Evolutionary conservation across 2,797 vertebrate species (phyloP), one percentile per base, ranked within the genome.

Genomic region (Amblyopsis hoosieri): DNA sequence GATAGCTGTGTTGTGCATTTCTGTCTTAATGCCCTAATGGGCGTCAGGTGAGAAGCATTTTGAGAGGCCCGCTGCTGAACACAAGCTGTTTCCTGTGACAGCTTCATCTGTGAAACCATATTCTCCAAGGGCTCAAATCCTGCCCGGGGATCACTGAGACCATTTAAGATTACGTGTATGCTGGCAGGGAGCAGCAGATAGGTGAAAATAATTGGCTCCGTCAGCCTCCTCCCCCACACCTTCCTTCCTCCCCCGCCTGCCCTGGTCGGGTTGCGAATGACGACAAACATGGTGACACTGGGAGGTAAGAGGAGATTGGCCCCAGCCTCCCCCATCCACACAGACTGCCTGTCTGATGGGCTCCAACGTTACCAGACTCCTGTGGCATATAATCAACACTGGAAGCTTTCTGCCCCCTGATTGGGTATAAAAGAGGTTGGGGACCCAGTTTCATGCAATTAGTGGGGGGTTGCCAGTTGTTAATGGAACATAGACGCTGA

Each of bases 201-300:
- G 87, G 87, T 88, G 86, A 85, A 91, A 87, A 90, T 93, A 93
- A 93, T 92, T 92, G 91, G 84, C 90, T 90, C 80, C 65, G 78
- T 80, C 84, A 86, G 77, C 76, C 69, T 78, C 4, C 66, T 76
- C 71, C 70, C 52, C 66, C 61, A 10, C 65, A 14, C 31, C 47
- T 23, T 50, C 60, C 53, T 51, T 67, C 66, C 37, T 17, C 53
- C 54, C 56, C 45, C 46, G 4, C 53, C 45, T 12, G 50, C 48
- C 42, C 31, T 69, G 53, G 63, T 74, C 64, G 50, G 51, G 42
- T 56, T n/a, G 13, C 17, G 66, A 63, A 64, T 82, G 82, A 82
- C 66, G 74, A 75, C 80, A 79, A 74, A 79, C 67, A 10, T 51
- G 67, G 69, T 60, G 75, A 78, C 69, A 75, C 12, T 3, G 53